Percentiles rank a stretch among this genome's conserved stretches.
Evolutionary conservation across 2,888 invertebrate species (phyloP).

Genomic region (Petrophora chlorosata): DNA sequence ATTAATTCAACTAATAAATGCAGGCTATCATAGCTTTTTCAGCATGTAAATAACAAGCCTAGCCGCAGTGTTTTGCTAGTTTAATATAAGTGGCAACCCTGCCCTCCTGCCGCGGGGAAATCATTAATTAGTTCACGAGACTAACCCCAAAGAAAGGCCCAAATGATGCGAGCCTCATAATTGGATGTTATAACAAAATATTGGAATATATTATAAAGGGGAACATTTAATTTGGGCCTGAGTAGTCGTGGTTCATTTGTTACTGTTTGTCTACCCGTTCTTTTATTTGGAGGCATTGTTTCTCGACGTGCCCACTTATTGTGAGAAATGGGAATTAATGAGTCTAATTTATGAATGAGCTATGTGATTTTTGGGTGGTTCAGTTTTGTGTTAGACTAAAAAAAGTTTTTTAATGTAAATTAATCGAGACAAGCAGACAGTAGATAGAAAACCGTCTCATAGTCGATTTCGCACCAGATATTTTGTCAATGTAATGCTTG

Average conservation of each 20-base stretch:
- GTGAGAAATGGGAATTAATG: slow-evolving; percentile 30
- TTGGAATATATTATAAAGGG: slow-evolving; percentile 61
- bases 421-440: too few relatives aligned
- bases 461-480: too few relatives aligned
- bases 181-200: slow-evolving; percentile 80
- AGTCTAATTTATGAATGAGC: slow-evolving; percentile 23
- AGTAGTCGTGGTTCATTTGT: slow-evolving; percentile 58
- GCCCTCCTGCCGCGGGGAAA: slow-evolving; percentile 65
- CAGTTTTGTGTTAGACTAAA: neutral
- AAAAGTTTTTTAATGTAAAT: neutral
- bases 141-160: slow-evolving; percentile 67
- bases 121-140: slow-evolving; percentile 79
- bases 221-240: slow-evolving; percentile 66
- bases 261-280: slow-evolving; percentile 62
- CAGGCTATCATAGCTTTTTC: too few relatives aligned
- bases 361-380: slow-evolving; percentile 8
- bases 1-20: too few relatives aligned
- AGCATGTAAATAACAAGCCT: too few relatives aligned
- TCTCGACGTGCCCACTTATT: slow-evolving; percentile 33
- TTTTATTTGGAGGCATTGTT: slow-evolving; percentile 45
- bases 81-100: slow-evolving; percentile 48
- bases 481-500: too few relatives aligned
- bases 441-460: too few relatives aligned
- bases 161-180: slow-evolving; percentile 72
- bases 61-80: too few relatives aligned